These are phyloP conservation scores for Noctua comes DNA, from an alignment of 2,888 invertebrate species.

Conservation along the genomic window DNA sequence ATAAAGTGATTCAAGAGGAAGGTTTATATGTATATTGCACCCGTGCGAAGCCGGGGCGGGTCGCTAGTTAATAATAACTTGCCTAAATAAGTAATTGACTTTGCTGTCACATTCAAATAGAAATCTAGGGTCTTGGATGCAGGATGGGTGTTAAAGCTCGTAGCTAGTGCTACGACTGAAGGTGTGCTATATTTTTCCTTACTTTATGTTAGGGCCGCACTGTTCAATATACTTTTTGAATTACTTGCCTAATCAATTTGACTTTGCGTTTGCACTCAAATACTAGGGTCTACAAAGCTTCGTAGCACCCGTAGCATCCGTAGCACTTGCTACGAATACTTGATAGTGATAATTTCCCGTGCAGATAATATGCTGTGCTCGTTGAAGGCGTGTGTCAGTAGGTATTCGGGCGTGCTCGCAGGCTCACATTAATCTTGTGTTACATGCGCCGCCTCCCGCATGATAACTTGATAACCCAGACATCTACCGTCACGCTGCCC, in stretches of 20 bases:
- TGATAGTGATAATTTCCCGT: constrained; percentile 45
- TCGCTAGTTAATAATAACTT: neutral
- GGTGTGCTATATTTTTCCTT: neutral
- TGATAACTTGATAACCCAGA: constrained; percentile 70
- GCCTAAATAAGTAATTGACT: neutral
- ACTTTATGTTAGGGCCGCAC: neutral
- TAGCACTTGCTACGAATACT: constrained; percentile 37
- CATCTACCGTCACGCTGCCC: constrained; percentile 34
- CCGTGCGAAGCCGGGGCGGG: too few species aligned
- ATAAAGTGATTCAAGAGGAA: too few species aligned
- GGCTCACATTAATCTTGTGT: constrained; percentile 72
- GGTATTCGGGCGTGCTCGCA: constrained; percentile 43
- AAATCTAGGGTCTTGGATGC: neutral
- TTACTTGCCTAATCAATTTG: neutral
- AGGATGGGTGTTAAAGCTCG: neutral
- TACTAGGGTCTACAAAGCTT: neutral
- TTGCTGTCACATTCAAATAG: neutral
- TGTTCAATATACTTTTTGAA: neutral
- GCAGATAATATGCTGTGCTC: constrained; percentile 44
- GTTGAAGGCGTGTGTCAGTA: constrained; percentile 66
- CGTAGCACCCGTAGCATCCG: constrained; percentile 9
- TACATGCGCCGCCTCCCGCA: constrained; percentile 66
- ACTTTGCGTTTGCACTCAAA: neutral
- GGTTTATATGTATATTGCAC: too few species aligned
- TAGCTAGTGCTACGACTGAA: neutral